phyloP scores from a whole-genome alignment of 1,140 invertebrate species.

The Euwallacea similis region DNA sequence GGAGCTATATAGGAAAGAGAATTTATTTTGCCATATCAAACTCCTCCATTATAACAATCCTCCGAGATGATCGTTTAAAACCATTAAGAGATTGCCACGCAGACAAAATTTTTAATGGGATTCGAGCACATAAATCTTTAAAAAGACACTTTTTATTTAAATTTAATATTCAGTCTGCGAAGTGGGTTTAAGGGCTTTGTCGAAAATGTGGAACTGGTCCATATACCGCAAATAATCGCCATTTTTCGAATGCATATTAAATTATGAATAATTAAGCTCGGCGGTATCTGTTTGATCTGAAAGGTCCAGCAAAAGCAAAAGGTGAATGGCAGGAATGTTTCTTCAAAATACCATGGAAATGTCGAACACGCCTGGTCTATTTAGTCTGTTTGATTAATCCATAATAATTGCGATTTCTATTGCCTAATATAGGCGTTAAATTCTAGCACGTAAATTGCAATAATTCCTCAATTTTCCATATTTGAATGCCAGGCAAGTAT shows the following conservation, averaged over 20 bases:
- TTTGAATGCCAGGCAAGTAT: not conserved
- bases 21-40: slow-evolving; percentile 22
- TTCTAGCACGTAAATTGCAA: too few relatives aligned
- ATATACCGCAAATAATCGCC: not conserved
- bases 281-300: not conserved
- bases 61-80: slow-evolving; percentile 28
- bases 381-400: not conserved
- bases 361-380: slow-evolving; percentile 1
- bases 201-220: slow-evolving; percentile 1
- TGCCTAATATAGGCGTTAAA: too few relatives aligned
- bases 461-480: too few relatives aligned
- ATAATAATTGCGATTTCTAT: not conserved
- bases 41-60: slow-evolving; percentile 20
- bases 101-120: slow-evolving; percentile 31
- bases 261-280: not conserved
- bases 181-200: slow-evolving; percentile 9
- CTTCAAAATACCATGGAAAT: slow-evolving; percentile 3
- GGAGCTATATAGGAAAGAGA: not conserved
- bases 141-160: slow-evolving; percentile 31
- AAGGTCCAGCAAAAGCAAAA: not conserved
- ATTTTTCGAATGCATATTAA: not conserved
- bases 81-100: slow-evolving; percentile 30
- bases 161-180: slow-evolving; percentile 27
- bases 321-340: not conserved
- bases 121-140: slow-evolving; percentile 26